Evolutionary conservation across 2,113 vertebrate species (phyloP).

Genomic region (Onychostoma macrolepis): DNA sequence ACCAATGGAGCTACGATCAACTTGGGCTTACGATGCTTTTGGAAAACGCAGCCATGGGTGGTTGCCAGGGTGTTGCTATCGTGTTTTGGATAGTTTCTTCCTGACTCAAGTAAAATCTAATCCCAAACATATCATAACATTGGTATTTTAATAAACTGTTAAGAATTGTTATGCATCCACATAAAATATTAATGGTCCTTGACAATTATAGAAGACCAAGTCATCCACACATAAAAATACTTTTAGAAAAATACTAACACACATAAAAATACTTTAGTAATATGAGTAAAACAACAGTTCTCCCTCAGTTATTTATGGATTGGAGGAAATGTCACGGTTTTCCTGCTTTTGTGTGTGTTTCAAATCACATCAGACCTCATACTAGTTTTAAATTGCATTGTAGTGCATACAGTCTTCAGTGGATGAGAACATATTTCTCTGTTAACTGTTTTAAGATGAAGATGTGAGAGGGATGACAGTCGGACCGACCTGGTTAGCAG

Average conservation of each 20-base stretch:
- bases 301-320: neutral
- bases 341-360: neutral
- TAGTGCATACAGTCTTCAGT: neutral
- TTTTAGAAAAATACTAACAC: neutral
- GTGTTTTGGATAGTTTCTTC: neutral
- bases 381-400: neutral
- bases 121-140: neutral
- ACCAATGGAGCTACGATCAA: too few relatives aligned
- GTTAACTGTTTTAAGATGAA: neutral
- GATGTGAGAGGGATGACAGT: neutral
- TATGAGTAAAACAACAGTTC: neutral
- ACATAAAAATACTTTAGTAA: neutral
- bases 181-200: neutral
- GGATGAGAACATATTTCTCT: neutral
- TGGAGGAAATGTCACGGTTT: neutral
- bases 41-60: neutral
- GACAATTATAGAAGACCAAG: neutral
- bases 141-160: neutral
- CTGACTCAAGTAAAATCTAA: neutral
- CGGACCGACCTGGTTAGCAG: constrained; percentile 86
- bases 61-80: neutral
- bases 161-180: neutral
- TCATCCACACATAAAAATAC: neutral
- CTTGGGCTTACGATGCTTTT: too few relatives aligned
- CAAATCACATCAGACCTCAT: neutral